phyloP scores from a whole-genome alignment of 2,888 invertebrate genomes.

The Rhingia rostrata region DNA sequence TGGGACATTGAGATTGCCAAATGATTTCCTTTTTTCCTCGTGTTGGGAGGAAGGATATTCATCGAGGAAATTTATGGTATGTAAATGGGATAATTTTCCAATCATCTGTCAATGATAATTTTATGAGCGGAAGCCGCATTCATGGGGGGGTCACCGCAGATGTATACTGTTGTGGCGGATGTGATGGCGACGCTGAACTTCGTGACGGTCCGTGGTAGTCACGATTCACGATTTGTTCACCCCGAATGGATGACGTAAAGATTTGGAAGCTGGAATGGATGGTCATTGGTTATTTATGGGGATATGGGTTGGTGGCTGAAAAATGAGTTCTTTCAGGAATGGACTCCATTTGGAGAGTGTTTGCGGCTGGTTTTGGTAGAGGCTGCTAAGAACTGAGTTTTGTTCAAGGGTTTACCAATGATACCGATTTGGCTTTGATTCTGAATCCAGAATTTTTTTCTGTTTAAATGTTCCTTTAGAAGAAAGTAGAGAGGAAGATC shows the following conservation, averaged over 20 bases:
- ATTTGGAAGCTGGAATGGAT: no score
- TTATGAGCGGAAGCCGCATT: constrained; percentile 35
- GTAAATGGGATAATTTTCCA: constrained; percentile 78
- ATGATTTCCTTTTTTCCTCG: constrained; percentile 55
- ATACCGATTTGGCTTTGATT: no score
- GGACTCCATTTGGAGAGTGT: background rate
- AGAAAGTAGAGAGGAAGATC: no score
- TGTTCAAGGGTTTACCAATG: no score
- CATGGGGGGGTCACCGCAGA: background rate
- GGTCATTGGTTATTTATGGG: constrained; percentile 38
- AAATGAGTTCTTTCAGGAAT: background rate
- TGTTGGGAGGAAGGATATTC: constrained; percentile 35
- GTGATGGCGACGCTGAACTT: constrained; percentile 27
- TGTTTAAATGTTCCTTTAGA: no score
- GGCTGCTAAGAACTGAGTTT: no score
- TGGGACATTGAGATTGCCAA: constrained; percentile 73
- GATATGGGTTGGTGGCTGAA: background rate
- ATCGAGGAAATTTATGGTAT: constrained; percentile 77
- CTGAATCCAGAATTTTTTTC: no score
- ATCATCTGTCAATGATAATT: constrained; percentile 77
- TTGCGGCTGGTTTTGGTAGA: no score
- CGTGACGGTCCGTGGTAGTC: constrained; percentile 9
- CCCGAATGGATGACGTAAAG: no score
- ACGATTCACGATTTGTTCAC: background rate
- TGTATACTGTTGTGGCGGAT: constrained; percentile 36